phyloP scores from a whole-genome alignment of 1,140 invertebrate species.

The Coelopa frigida region DNA sequence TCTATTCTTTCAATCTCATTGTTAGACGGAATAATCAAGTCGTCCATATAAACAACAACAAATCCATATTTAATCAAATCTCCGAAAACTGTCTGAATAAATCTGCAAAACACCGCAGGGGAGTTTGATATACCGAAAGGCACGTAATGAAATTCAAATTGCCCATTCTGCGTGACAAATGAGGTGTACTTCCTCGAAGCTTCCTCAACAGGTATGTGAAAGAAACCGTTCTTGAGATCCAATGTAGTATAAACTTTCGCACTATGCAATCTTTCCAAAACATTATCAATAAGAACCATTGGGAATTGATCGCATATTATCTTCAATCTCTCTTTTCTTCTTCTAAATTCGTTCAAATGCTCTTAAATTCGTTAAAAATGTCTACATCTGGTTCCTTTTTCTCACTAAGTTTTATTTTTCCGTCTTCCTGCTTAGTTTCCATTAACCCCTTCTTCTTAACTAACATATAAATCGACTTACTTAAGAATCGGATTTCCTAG shows the following conservation, averaged over 20 bases:
- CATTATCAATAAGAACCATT: too few relatives aligned
- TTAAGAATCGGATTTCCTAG: too few relatives aligned
- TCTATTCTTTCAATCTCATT: too few relatives aligned
- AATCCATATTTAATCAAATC: neutral
- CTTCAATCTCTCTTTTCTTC: too few relatives aligned
- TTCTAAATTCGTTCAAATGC: too few relatives aligned
- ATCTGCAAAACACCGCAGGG: conserved; percentile 38
- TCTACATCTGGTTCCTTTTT: too few relatives aligned
- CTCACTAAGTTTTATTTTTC: too few relatives aligned
- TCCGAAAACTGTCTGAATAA: conserved; percentile 29
- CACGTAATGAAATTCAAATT: conserved; percentile 45
- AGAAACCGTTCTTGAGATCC: conserved; percentile 45
- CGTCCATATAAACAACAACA: conserved; percentile 6
- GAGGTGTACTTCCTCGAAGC: conserved; percentile 35
- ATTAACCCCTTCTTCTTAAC: too few relatives aligned
- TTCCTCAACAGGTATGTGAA: conserved; percentile 34
- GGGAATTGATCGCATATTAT: too few relatives aligned
- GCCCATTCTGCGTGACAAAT: conserved; percentile 40
- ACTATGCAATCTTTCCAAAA: conserved; percentile 18
- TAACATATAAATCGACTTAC: too few relatives aligned
- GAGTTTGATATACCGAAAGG: conserved; percentile 47
- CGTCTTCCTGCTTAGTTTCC: too few relatives aligned
- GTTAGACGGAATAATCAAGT: conserved; percentile 10
- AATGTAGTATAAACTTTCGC: conserved; percentile 43
- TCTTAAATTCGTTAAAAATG: too few relatives aligned